These are phyloP conservation scores for Melitaea cinxia DNA, from an alignment of 1,140 invertebrate species.

Conservation along the genomic window DNA sequence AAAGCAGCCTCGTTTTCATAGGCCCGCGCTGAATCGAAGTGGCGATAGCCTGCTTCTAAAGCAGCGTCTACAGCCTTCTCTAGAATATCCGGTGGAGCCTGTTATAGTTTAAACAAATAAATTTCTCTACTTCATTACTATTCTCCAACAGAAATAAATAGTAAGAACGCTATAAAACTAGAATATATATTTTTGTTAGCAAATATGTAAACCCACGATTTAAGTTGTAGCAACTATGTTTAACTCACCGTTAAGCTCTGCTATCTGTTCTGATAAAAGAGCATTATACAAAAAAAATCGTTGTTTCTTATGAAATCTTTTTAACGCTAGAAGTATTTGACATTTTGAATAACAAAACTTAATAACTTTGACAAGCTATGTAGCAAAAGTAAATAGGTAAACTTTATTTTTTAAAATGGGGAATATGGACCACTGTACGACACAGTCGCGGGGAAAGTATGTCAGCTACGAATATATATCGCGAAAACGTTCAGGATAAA, in stretches of 20 bases:
- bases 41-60: slow-evolving; percentile 85
- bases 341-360: not conserved
- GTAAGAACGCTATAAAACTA: too few relatives aligned
- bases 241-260: too few relatives aligned
- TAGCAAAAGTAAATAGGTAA: not conserved
- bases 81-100: slow-evolving; percentile 81
- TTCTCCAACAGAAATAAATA: too few relatives aligned
- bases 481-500: slow-evolving; percentile 11
- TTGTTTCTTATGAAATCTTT: not conserved
- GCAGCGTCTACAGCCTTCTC: slow-evolving; percentile 82
- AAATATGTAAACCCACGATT: too few relatives aligned
- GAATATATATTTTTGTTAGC: too few relatives aligned
- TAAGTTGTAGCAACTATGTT: too few relatives aligned
- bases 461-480: slow-evolving; percentile 27
- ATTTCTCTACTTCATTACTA: too few relatives aligned
- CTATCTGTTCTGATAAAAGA: too few relatives aligned
- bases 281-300: too few relatives aligned
- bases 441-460: slow-evolving; percentile 15
- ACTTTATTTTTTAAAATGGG: not conserved
- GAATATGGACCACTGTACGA: not conserved
- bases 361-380: not conserved
- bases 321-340: too few relatives aligned
- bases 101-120: slow-evolving; percentile 12
- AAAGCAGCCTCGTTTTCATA: slow-evolving; percentile 85
- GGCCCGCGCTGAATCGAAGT: slow-evolving; percentile 85